A percentile compares a stretch with the other conserved stretches of the same genome.
Evolutionary conservation across 1,140 invertebrate genomes (phyloP).

Genomic region (Drosophila elegans): DNA sequence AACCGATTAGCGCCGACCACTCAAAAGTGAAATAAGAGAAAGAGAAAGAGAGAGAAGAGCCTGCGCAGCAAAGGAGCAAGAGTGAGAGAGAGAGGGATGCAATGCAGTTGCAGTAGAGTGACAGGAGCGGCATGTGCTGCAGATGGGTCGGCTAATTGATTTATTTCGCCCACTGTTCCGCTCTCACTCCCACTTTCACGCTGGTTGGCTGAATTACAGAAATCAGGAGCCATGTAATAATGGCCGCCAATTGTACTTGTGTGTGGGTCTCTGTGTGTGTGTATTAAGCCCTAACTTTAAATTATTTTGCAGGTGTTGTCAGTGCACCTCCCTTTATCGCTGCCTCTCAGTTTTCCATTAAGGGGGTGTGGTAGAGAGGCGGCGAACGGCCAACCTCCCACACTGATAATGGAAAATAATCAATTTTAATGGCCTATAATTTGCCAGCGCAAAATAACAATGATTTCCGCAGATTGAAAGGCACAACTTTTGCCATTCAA

Average conservation of each 20-base stretch:
- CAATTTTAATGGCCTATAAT: constrained; percentile 77
- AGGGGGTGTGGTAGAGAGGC: constrained; percentile 12
- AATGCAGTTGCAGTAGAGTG: constrained; percentile 37
- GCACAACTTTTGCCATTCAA: constrained; percentile 47
- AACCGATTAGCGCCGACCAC: constrained; percentile 31
- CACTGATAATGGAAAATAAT: constrained; percentile 67
- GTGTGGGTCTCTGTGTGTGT: neutral
- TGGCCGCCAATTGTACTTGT: constrained; percentile 39
- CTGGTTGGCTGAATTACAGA: constrained; percentile 51
- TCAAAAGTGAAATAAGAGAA: neutral
- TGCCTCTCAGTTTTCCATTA: neutral
- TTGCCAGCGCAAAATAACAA: constrained; percentile 69
- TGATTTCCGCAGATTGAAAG: constrained; percentile 56
- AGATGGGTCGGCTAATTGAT: constrained; percentile 66
- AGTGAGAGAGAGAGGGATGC: constrained; percentile 17
- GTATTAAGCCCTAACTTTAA: neutral
- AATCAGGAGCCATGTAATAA: constrained; percentile 55
- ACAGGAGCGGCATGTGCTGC: constrained; percentile 30
- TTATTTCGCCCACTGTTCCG: constrained; percentile 47
- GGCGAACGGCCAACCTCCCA: constrained; percentile 27
- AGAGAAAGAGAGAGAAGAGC: constrained; percentile 6
- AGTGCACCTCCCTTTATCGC: constrained; percentile 8
- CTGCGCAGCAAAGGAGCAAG: constrained; percentile 15
- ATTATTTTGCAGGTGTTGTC: constrained; percentile 22
- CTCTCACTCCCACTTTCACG: constrained; percentile 9